Evolutionary conservation across 2,797 vertebrate genomes (phyloP).

Genomic region (Leptatherina wallacei): DNA sequence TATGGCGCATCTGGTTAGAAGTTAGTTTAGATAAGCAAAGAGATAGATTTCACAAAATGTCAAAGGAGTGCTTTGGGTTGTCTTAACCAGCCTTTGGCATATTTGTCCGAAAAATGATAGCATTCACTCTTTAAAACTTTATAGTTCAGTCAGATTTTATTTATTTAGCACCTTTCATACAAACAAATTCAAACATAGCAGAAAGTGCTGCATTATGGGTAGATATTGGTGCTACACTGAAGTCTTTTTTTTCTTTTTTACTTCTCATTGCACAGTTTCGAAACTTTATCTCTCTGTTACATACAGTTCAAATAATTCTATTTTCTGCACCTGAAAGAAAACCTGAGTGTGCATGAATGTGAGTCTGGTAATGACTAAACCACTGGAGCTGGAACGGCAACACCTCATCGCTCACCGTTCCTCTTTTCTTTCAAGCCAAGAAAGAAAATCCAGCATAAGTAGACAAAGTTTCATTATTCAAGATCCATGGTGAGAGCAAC

Average conservation of each 20-base stretch:
- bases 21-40: not conserved
- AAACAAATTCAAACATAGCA: not conserved
- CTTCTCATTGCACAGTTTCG: not conserved
- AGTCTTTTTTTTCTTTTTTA: not conserved
- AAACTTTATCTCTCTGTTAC: conserved; percentile 6
- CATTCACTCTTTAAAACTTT: not conserved
- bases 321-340: conserved; percentile 39
- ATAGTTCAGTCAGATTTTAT: not conserved
- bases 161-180: not conserved
- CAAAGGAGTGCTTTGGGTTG: not conserved
- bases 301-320: conserved; percentile 11
- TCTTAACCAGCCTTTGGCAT: not conserved
- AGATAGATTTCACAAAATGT: not conserved
- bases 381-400: conserved; percentile 32
- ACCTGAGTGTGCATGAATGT: conserved; percentile 19
- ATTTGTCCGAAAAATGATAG: not conserved
- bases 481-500: conserved; percentile 34
- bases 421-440: conserved; percentile 29
- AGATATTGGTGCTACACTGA: not conserved
- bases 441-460: conserved; percentile 28
- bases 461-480: conserved; percentile 36
- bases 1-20: not conserved
- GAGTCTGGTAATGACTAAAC: conserved; percentile 42
- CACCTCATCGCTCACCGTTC: conserved; percentile 17
- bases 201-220: not conserved